Evolutionary conservation across 2,113 vertebrate genomes (phyloP).

Genomic region (Hemicordylus capensis): DNA sequence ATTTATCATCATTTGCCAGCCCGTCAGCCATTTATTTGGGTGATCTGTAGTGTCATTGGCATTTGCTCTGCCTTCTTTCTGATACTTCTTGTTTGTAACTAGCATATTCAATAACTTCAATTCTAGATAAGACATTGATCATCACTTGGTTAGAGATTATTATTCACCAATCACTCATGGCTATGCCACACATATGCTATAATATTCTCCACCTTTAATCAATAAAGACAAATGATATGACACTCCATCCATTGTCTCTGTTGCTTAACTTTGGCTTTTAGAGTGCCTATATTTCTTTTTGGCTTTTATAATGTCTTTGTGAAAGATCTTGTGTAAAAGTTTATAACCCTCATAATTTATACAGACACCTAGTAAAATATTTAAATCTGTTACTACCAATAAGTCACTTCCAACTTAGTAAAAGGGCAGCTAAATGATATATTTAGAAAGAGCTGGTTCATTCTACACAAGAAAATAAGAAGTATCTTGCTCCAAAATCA

Average conservation of each 20-base stretch:
- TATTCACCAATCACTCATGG: neutral
- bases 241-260: neutral
- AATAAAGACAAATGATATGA: neutral
- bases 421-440: too few relatives aligned
- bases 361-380: neutral
- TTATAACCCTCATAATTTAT: neutral
- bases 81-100: neutral
- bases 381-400: neutral
- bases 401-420: neutral
- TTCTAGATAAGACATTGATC: neutral
- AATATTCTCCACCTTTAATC: neutral
- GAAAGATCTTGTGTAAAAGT: neutral
- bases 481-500: neutral
- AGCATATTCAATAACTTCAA: neutral
- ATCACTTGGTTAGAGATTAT: neutral
- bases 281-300: too few relatives aligned
- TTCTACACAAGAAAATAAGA: neutral
- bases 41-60: neutral
- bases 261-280: neutral
- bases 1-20: neutral
- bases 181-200: neutral
- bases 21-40: neutral
- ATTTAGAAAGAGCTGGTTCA: neutral
- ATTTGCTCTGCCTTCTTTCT: neutral
- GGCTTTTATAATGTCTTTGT: neutral